phyloP scores from a whole-genome alignment of 2,113 vertebrate species.

The Pelusios castaneus region DNA sequence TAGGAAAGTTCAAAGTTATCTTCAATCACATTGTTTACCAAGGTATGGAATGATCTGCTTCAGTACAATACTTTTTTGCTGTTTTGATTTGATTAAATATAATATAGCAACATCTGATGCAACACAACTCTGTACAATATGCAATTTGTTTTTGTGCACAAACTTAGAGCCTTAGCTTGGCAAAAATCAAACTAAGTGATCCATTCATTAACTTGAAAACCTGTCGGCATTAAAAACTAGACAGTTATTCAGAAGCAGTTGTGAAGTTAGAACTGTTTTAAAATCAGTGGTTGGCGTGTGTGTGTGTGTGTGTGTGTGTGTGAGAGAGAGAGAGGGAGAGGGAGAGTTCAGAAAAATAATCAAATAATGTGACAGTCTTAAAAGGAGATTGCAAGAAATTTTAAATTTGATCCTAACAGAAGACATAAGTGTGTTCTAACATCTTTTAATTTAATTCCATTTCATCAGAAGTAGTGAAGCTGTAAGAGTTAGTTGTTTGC shows the following conservation, averaged over 20 bases:
- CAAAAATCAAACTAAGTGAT: not conserved
- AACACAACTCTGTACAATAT: not conserved
- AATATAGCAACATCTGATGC: not conserved
- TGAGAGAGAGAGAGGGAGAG: not conserved
- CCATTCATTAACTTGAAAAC: not conserved
- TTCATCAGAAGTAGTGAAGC: not conserved
- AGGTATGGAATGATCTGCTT: not conserved
- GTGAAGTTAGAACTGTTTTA: not conserved
- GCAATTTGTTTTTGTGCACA: not conserved
- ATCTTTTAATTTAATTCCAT: not conserved
- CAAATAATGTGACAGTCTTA: not conserved
- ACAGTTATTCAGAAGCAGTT: not conserved
- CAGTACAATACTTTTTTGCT: not conserved
- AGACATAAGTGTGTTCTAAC: not conserved
- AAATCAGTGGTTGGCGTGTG: not conserved
- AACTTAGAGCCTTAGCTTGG: not conserved
- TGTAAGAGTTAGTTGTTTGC: not conserved
- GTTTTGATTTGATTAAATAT: not conserved
- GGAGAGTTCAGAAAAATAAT: not conserved
- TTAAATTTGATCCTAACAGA: not conserved
- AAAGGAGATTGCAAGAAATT: not conserved
- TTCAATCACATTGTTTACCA: not conserved
- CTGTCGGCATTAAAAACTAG: not conserved
- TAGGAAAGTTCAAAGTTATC: not conserved
- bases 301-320: not conserved